Base-by-base conservation (phyloP, 2,888 invertebrate species). In the Drosophila niveifrons region DNA sequence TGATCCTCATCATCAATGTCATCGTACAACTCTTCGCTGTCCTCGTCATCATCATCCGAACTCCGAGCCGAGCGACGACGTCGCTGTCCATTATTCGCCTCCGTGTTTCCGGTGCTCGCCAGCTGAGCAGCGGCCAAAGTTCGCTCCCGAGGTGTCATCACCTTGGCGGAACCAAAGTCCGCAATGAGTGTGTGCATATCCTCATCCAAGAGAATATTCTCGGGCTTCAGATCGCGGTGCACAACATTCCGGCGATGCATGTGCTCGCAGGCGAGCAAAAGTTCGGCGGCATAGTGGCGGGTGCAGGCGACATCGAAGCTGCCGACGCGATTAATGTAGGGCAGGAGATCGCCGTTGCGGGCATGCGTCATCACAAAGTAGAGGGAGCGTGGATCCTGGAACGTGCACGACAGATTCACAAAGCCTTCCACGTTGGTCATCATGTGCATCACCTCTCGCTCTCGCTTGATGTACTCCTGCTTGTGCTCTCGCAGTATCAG, bases 321-420 rank as follows among this genome's bases (percentile, higher is more conserved):
- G 80, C 97, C 97, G 87, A 97, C 96, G 92, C 97, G 96, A 91
- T 97, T 97, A 81, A 99, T 96, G 93, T 98, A 96, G 75, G 97
- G 96, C 85, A 98, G 93, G 68, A 99, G 94, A 93, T 99, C 99
- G 66, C 99, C 99, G 91, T 98, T 96, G 92, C 97, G 96, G 63
- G 98, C 99, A 93, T 97, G 98, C 15, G 97, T 97, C 91, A 99
- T 94, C 15, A 98, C 99, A 93, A 99, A 99, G 93, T 98, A 99
- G 67, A 99, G 94, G 89, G 97, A 95, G 87, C 97, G 96, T 31
- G 94, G 92, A 91, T 99, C 99, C 94, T 99, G 99, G 93, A 99
- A 99, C 66, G 99, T 98, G 93, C 97, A 98, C 92, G 96, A 98
- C 67, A 99, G 94, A 91, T 96, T 96, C 58, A 99, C 98, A 92